Evolutionary conservation across 2,797 vertebrate genomes (phyloP).

Genomic region (Hozukius guyotensis): DNA sequence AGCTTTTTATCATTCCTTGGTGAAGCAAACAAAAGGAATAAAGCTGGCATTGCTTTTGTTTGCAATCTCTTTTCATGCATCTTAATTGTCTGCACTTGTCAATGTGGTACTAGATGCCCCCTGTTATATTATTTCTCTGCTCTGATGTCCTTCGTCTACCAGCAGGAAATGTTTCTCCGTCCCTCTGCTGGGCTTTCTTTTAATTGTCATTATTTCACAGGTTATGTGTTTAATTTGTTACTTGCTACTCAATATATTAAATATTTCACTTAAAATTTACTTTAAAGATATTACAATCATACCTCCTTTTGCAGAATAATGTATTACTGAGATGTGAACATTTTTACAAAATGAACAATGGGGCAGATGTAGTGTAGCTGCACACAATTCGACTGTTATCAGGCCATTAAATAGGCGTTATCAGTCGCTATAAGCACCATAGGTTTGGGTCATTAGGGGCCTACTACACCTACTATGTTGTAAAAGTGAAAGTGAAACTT

Average conservation of each 20-base stretch:
- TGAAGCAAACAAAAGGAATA: background rate
- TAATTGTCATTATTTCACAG: background rate
- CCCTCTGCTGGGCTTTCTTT: background rate
- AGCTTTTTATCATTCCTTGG: background rate
- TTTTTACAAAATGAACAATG: background rate
- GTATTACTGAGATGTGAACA: background rate
- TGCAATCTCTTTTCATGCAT: background rate
- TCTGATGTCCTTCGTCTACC: background rate
- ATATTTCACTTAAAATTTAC: background rate
- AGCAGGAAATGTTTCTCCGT: background rate
- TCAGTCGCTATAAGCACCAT: no score
- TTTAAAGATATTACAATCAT: background rate
- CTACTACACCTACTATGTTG: no score
- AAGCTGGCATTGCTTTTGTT: constrained; percentile 8
- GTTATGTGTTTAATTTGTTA: background rate
- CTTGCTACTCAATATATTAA: background rate
- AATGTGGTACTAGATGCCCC: background rate
- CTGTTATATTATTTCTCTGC: background rate
- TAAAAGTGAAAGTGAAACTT: no score
- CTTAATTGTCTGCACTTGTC: constrained; percentile 4
- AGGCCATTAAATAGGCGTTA: no score
- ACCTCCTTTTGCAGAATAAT: background rate
- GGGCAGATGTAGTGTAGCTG: background rate
- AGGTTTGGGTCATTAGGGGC: no score
- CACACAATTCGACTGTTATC: no score